Conservation (phyloP, 2,888 invertebrate genomes). For the Cephonodes hylas region DNA sequence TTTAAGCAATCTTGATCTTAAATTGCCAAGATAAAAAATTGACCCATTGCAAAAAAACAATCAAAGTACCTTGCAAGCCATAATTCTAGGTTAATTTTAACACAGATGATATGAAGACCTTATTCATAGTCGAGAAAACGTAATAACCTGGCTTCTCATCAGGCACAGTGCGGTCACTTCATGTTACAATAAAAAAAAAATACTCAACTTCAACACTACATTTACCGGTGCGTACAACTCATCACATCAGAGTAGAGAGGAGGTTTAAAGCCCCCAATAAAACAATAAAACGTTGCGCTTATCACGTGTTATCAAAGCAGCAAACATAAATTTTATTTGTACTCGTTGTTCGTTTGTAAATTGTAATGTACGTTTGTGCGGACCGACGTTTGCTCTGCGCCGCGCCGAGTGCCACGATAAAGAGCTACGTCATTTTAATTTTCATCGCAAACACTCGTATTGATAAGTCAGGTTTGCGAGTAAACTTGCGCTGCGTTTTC, state of each 20-base stretch:
- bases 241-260: conserved; percentile 38
- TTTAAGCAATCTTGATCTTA: too few species aligned
- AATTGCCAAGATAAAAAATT: too few species aligned
- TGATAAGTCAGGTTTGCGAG: background rate
- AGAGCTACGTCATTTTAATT: conserved; percentile 35
- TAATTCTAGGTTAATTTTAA: too few species aligned
- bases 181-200: too few species aligned
- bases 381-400: conserved; percentile 66
- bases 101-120: too few species aligned
- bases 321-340: conserved; percentile 74
- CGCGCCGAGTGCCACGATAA: conserved; percentile 33
- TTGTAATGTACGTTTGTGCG: conserved; percentile 66
- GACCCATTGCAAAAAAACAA: too few species aligned
- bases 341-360: conserved; percentile 48
- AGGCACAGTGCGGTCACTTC: too few species aligned
- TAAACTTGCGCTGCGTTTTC: too few species aligned
- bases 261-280: conserved; percentile 63
- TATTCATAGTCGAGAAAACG: too few species aligned
- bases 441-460: conserved; percentile 32
- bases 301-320: conserved; percentile 68
- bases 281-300: conserved; percentile 73
- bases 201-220: background rate
- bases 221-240: conserved; percentile 40
- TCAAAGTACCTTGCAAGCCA: too few species aligned
- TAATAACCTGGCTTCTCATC: background rate